phyloP scores from a whole-genome alignment of 2,888 invertebrate genomes.

The Nesidiocoris tenuis region DNA sequence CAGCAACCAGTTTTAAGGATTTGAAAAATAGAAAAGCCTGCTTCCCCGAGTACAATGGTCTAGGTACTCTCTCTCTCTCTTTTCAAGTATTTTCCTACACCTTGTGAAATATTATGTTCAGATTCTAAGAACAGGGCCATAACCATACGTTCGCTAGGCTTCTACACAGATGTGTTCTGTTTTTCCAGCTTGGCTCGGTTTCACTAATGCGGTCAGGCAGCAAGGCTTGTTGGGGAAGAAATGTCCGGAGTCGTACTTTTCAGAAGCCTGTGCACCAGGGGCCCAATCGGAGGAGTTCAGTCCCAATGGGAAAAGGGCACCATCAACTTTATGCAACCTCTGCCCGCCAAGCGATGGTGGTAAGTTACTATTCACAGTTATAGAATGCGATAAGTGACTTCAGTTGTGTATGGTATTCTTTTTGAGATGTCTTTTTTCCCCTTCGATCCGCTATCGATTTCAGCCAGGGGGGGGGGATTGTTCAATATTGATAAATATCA shows the following conservation, averaged over 20 bases:
- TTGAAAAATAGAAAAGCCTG: conserved; percentile 62
- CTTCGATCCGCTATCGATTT: no score
- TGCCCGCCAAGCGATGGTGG: conserved; percentile 23
- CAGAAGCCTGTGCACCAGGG: conserved; percentile 51
- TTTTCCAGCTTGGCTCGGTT: conserved; percentile 39
- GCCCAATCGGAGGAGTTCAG: conserved; percentile 54
- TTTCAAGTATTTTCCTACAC: no score
- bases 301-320: conserved; percentile 16
- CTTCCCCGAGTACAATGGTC: conserved; percentile 67
- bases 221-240: conserved; percentile 11
- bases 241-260: conserved; percentile 41
- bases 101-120: no score
- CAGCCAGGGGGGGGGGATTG: no score
- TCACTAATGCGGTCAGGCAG: conserved; percentile 9
- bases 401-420: no score
- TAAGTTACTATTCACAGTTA: not conserved
- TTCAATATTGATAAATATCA: no score
- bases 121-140: no score
- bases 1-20: conserved; percentile 59
- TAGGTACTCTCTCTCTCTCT: no score
- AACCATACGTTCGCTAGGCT: no score
- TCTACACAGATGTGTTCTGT: no score
- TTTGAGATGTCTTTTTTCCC: no score
- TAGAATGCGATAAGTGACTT: no score
- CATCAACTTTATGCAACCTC: conserved; percentile 6